Base-by-base conservation (phyloP, 2,113 vertebrate genomes). In the Lamprologus sp. region DNA sequence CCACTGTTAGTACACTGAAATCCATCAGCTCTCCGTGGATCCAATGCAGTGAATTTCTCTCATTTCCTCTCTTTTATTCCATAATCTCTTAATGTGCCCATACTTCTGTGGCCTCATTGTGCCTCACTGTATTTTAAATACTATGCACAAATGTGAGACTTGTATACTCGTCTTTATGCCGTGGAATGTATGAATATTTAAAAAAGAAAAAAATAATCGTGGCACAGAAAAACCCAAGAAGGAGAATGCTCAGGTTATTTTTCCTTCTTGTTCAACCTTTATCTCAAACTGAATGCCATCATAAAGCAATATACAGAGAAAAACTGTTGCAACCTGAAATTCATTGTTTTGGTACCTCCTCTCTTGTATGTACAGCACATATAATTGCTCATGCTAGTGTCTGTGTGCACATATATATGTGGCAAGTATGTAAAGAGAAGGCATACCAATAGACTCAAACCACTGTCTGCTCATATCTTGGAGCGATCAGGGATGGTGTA, bases 401-500 rank as follows among this genome's bases (percentile, higher is more conserved):
- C 4, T n/a, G 10, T 37, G 60, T 65, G 60, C 31, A 37, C 31
- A 9, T 60, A 17, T 60, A 33, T 63, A 19, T 23, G 31, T 35
- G 28, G 56, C 0, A 0, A 35, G 31, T 63, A n/a, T n/a, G 15
- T 35, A 55, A 51, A 19, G 0, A 31, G 33, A 42, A 51, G 12
- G 14, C 0, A 19, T 51, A 51, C 49, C 49, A 51, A 4, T 15
- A 11, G 40, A 90, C 65, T 79, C 14, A 79, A 8, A 49, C 37
- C 2, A 6, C 4, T 14, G 7, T n/a, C 23, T 12, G 7, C 21
- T 86, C 45, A 60, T 26, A 81, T 75, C 75, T 80, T 35, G 80
- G 47, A 91, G 45, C 42, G 81, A 86, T 90, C 54, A 83, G 33
- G 40, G 47, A 21, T 91, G 87, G 60, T 87, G 84, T 81, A 87